These are phyloP conservation scores for Buceros bicornis DNA, from an alignment of 2,797 vertebrate genomes.

Conservation along the genomic window DNA sequence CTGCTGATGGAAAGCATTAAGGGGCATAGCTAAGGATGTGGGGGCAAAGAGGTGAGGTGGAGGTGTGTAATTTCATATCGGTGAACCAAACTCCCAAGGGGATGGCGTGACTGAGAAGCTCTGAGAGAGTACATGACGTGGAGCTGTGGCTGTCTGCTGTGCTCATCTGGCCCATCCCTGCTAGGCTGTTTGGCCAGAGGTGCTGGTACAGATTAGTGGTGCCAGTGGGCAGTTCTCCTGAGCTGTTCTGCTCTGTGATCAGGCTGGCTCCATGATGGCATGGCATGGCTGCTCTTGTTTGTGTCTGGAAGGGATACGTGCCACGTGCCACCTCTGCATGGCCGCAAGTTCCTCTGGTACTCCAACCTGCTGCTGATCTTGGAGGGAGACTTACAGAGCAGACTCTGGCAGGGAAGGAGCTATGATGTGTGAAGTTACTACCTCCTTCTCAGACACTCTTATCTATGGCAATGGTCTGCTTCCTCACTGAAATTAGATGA, in stretches of 20 bases:
- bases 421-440: neutral
- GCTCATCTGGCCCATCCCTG: neutral
- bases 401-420: neutral
- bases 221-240: neutral
- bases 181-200: neutral
- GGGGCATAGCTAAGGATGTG: neutral
- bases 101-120: neutral
- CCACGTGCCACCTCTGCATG: neutral
- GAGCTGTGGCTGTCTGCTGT: neutral
- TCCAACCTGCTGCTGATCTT: neutral
- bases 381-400: neutral
- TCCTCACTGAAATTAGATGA: neutral
- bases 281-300: neutral
- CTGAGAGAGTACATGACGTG: fast-evolving
- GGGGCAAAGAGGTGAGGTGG: neutral
- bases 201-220: neutral
- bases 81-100: neutral
- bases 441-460: neutral
- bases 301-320: neutral
- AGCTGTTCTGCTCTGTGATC: neutral
- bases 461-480: neutral
- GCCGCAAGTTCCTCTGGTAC: neutral
- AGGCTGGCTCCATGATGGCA: fast-evolving
- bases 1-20: neutral
- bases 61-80: slow-evolving; percentile 39